Conservation (phyloP, 2,888 invertebrate species). For the Sympetrum striolatum region DNA sequence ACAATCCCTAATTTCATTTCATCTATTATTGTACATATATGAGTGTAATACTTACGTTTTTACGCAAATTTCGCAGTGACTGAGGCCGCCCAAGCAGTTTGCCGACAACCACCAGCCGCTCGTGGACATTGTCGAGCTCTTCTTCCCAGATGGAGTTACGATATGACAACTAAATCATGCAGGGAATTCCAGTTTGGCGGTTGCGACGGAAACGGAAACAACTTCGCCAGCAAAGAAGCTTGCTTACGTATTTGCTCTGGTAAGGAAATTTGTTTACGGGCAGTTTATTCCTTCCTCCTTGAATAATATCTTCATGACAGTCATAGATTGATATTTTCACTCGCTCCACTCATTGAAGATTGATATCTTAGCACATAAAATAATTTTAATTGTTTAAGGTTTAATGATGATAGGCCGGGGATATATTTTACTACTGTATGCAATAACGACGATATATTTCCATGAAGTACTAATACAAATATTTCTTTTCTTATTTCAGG, state of each 20-base stretch:
- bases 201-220: conserved; percentile 66
- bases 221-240: conserved; percentile 61
- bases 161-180: conserved; percentile 60
- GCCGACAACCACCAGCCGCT: conserved; percentile 4
- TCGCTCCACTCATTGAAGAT: no score
- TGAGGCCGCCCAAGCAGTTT: background rate
- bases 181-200: conserved; percentile 65
- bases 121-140: conserved; percentile 47
- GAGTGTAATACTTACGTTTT: background rate
- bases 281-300: background rate
- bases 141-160: conserved; percentile 60
- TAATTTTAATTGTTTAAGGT: no score
- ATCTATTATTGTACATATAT: background rate
- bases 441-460: no score
- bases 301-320: background rate
- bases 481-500: background rate
- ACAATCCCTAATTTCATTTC: background rate
- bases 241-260: conserved; percentile 63
- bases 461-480: no score
- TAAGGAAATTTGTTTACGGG: conserved; percentile 14
- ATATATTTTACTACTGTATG: no score
- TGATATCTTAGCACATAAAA: no score
- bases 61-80: background rate
- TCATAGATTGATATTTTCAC: no score
- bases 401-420: no score